Base-by-base conservation (phyloP, 2,113 vertebrate genomes). In the Scomber japonicus region DNA sequence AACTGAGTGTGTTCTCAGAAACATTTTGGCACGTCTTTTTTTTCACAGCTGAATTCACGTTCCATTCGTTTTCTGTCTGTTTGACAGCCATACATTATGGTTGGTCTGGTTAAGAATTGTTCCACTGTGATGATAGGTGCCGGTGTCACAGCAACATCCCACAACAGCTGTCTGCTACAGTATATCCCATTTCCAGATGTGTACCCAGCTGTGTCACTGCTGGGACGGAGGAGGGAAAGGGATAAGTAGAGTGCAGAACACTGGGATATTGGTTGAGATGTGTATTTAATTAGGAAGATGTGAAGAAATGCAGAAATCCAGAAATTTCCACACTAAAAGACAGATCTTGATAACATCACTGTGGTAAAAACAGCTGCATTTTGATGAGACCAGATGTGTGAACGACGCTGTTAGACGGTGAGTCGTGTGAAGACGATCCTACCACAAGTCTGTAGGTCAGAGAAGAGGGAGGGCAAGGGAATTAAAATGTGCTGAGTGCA, bases 401-500 rank as follows among this genome's bases (percentile, higher is more conserved):
- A 49, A 56, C 12, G 50, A 13, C 44, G 51, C 5, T 79, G 24
- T 55, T 51, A 30, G 8, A 61, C 40, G 62, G 12, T 44, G 70
- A 73, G 56, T 40, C 11, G 8, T 5, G 16, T 17, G 30, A 70
- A 54, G 27, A 75, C 71, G 71, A 68, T 54, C 68, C 55, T 68
- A 70, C 79, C 14, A 68, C 84, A 83, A 86, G 84, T 81, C 80
- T 86, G 79, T 59, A 84, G 92, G 93, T 93, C 87, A 92, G 74
- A 74, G 70, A 35, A 71, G 63, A 85, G 78, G 64, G 70, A 81
- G 81, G 76, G 50, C 7, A 21, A 68, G 48, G 68, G 86, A 85
- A 89, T 93, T 94, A 91, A 82, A 90, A 92, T 89, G 76, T 91
- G 93, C 94, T 93, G 94, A 94, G 80, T 71, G 19, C 40, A 76